Evolutionary conservation across 2,888 invertebrate genomes (phyloP).

Genomic region (Zonitis immaculata): DNA sequence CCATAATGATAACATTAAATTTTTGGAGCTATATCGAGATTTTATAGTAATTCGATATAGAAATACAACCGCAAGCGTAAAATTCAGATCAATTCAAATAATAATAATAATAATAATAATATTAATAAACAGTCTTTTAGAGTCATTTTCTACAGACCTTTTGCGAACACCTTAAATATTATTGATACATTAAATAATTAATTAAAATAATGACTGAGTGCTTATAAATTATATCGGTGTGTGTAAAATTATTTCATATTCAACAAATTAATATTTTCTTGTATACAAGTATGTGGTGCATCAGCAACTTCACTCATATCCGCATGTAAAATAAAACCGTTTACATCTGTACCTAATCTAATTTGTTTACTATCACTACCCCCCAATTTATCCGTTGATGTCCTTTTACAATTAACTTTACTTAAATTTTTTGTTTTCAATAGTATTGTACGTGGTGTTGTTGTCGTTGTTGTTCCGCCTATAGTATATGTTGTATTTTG

Average conservation of each 20-base stretch:
- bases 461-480: conserved; percentile 19
- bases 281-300: conserved; percentile 35
- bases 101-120: too few relatives aligned
- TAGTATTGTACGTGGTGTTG: conserved; percentile 35
- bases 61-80: conserved; percentile 14
- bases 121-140: conserved; percentile 17
- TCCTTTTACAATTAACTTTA: conserved; percentile 37
- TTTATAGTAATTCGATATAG: conserved; percentile 10
- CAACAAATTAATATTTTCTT: conserved; percentile 38
- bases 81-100: conserved; percentile 11
- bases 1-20: not conserved
- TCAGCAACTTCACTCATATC: conserved; percentile 40
- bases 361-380: conserved; percentile 40
- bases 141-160: conserved; percentile 9
- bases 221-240: conserved; percentile 3
- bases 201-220: conserved; percentile 14
- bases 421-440: conserved; percentile 35
- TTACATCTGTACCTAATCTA: conserved; percentile 35
- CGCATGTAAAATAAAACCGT: conserved; percentile 41
- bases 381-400: conserved; percentile 35
- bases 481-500: conserved; percentile 26
- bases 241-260: conserved; percentile 34
- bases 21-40: conserved; percentile 1
- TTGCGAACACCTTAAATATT: conserved; percentile 15
- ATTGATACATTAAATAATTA: conserved; percentile 2